Evolutionary conservation across 2,888 invertebrate species (phyloP), one percentile per base, ranked within the genome.

Genomic region (Panzeria rudis): DNA sequence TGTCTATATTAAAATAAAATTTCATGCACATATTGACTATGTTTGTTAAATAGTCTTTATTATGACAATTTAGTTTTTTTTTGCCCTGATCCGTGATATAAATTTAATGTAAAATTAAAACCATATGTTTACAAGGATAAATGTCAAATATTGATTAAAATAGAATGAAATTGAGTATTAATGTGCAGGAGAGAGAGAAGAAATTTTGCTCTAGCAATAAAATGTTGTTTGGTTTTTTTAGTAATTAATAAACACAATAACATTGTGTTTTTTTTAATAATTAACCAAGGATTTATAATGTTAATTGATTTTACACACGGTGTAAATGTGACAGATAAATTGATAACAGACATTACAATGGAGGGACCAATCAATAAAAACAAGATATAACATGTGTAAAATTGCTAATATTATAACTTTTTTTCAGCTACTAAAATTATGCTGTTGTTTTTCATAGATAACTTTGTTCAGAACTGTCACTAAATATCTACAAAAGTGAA

Each of bases 121-220:
- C 29, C 80, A 78, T 77, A 81, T 84, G 84, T 78, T 81, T 81
- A 81, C 84, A 81, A 62, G 81, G 62, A 78, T 81, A 56, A 81
- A 77, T 77, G 72, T 68, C 68, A 61, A 20, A 41, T 15, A 73
- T 73, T 68, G 61, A 78, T 62, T 61, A 62, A 76, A 81, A 62
- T 62, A 41, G 29, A 61, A 78, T 13, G 4, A 52, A 50, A 15
- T 54, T 15, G 17, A 44, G 38, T 20, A 78, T 29, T 69, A 32
- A 15, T 47, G 61, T 0, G n/a, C 13, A 17, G 35, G 17, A 44
- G 8, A 25, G 3, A 35, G 15, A 32, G 25, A 32, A 72, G 25
- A 6, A 38, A 52, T 11, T 23, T 50, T 17, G 25, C 13, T 52
- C 17, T 35, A 59, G 47, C 38, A 61, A 61, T 68, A 47, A 54